Base-by-base conservation (phyloP, 1,140 invertebrate species). In the Drosophila malerkotliana region DNA sequence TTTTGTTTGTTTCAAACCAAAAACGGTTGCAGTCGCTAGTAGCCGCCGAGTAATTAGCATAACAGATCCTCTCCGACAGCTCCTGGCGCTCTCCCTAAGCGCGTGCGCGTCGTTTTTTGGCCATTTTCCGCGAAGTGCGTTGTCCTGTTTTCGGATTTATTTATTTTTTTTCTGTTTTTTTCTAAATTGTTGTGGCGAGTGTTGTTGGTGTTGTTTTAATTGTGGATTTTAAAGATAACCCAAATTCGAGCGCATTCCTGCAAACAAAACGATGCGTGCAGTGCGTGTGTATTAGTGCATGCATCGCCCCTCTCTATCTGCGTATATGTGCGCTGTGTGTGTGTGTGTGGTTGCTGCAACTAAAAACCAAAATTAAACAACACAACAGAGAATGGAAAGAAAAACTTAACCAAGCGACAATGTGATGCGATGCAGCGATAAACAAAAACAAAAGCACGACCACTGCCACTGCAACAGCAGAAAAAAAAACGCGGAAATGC, bases 401-500 rank as follows among this genome's bases (percentile, higher is more conserved):
- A 59, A 83, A 66, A 59, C 55, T 60, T 60, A 72, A 47, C 64
- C 75, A 62, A 75, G 63, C 75, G 80, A 75, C 64, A 69, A 83
- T 79, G 71, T 75, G 71, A 75, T 82, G 74, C 79, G 51, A 78
- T 69, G 53, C 57, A 58, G 52, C 69, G 79, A 83, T 82, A 78
- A 82, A 69, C 54, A 57, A 51, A 48, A 77, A 64, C 56, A 67
- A 56, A 51, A 67, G 66, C 68, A 66, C 62, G 58, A 79, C 69
- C 69, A 69, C 56, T 52, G 67, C 71, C 52, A 69, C 73, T 47
- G 45, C 56, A 63, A 63, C 47, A 32, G 45, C 41, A 74, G 21
- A 18, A 80, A 62, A 79, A 68, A 69, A 88, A 79, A 87, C 76
- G 79, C 84, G 83, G 84, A 87, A 87, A 87, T 89, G 83, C 84